phyloP scores from a whole-genome alignment of 2,113 vertebrate genomes.

The Cyphomyrus discorhynchus region DNA sequence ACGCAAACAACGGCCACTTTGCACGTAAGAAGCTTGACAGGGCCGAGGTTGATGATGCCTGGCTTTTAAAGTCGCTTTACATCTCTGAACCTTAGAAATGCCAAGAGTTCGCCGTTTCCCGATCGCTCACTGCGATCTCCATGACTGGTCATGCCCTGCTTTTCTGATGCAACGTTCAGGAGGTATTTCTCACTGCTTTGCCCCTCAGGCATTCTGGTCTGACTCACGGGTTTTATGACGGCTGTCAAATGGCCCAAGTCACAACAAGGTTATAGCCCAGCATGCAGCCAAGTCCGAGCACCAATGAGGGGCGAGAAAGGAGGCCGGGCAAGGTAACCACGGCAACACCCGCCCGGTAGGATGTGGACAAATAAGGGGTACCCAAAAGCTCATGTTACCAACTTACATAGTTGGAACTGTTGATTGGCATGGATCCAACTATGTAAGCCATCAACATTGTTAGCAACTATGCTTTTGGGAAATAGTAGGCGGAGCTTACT shows the following conservation, averaged over 20 bases:
- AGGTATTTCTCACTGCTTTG: neutral
- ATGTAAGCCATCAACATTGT: neutral
- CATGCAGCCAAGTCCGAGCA: neutral
- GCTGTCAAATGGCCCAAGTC: neutral
- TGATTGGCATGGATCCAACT: neutral
- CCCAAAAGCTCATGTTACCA: neutral
- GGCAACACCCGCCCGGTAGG: neutral
- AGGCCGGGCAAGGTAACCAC: neutral
- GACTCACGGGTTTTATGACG: neutral
- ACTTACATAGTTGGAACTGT: neutral
- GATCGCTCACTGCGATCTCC: neutral
- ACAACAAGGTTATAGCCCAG: neutral
- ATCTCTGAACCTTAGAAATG: neutral
- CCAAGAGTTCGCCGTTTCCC: neutral
- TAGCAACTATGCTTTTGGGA: neutral
- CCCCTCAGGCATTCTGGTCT: neutral
- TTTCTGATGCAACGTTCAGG: neutral
- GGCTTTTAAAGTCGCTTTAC: neutral
- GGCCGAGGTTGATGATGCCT: neutral
- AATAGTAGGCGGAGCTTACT: constrained; percentile 56
- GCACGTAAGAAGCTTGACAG: neutral
- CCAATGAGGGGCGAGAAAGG: neutral
- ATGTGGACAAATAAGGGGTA: neutral
- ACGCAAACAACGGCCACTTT: neutral
- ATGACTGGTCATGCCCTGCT: neutral